A percentile compares a stretch with the other conserved stretches of the same genome.
phyloP scores from a whole-genome alignment of 2,113 vertebrate species.

The Syngnathus floridae region DNA sequence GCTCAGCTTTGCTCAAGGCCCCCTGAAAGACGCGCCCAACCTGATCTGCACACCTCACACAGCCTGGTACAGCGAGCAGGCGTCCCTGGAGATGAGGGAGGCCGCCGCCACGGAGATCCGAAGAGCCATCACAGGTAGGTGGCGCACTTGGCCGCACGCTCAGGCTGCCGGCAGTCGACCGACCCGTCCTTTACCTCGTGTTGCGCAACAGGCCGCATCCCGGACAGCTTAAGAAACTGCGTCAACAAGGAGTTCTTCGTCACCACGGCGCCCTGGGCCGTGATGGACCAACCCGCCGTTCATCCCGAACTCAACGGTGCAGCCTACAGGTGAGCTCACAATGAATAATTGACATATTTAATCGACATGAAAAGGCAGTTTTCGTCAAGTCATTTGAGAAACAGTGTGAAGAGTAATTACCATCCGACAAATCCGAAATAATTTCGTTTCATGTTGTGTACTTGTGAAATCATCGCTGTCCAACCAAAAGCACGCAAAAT shows the following conservation, averaged over 20 bases:
- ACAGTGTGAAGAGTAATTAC: too few species aligned
- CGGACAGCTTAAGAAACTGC: conserved; percentile 95
- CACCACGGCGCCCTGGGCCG: conserved; percentile 86
- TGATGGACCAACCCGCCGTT: conserved; percentile 86
- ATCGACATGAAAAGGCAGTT: too few species aligned
- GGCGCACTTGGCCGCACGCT: background rate
- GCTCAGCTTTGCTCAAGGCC: conserved; percentile 87
- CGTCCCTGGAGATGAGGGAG: conserved; percentile 96
- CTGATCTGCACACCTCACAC: conserved; percentile 97
- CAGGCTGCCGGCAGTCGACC: background rate
- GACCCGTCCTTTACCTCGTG: conserved; percentile 3
- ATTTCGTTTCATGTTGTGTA: too few species aligned
- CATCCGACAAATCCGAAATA: too few species aligned
- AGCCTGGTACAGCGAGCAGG: conserved; percentile 97
- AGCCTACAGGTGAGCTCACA: conserved; percentile 81
- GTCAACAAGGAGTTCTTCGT: conserved; percentile 99
- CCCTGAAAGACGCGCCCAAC: conserved; percentile 91
- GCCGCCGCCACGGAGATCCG: conserved; percentile 95
- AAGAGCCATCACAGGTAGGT: conserved; percentile 87
- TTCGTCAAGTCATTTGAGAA: too few species aligned
- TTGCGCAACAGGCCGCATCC: conserved; percentile 84
- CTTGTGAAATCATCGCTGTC: too few species aligned
- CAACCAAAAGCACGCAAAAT: too few species aligned
- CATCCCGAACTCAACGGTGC: conserved; percentile 96
- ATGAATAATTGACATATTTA: too few species aligned